Conservation (phyloP, 2,888 invertebrate genomes). For the Ashinkailepas kermadecensis region DNA sequence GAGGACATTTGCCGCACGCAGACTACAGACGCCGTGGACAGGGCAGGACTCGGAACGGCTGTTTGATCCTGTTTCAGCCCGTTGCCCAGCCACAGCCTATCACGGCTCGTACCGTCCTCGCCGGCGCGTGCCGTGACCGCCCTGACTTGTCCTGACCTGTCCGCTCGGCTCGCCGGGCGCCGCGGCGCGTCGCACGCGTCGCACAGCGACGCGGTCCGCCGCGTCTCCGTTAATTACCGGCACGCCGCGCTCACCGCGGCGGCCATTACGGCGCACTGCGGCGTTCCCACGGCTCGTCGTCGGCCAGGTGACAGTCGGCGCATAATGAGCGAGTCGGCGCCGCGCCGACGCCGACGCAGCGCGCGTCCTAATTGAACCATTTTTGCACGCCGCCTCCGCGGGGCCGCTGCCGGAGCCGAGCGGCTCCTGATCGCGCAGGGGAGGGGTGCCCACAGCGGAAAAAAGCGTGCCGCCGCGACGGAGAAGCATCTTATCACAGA, state of each 20-base stretch:
- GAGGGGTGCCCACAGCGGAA: neutral
- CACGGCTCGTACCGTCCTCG: no score
- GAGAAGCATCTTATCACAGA: neutral
- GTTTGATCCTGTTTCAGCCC: no score
- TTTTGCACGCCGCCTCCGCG: neutral
- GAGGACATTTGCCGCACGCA: no score
- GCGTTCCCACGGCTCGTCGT: constrained; percentile 4
- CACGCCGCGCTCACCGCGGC: neutral
- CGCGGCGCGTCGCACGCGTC: no score
- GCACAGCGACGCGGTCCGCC: no score
- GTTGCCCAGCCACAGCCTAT: no score
- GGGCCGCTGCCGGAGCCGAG: neutral
- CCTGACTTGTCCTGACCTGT: no score
- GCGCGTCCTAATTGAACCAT: neutral
- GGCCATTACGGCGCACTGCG: constrained; percentile 5
- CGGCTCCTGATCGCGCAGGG: neutral
- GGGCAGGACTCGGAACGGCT: no score
- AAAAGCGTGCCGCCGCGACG: neutral
- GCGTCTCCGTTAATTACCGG: neutral
- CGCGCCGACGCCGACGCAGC: neutral
- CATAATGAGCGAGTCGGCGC: neutral
- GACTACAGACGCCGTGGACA: no score
- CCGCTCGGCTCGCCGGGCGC: no score
- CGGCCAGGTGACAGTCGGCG: neutral
- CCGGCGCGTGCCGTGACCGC: no score